Percentiles rank a stretch among this genome's conserved stretches.
These are phyloP conservation scores for Corydoras sp. DNA, from an alignment of 2,113 vertebrate species.

Conservation along the genomic window DNA sequence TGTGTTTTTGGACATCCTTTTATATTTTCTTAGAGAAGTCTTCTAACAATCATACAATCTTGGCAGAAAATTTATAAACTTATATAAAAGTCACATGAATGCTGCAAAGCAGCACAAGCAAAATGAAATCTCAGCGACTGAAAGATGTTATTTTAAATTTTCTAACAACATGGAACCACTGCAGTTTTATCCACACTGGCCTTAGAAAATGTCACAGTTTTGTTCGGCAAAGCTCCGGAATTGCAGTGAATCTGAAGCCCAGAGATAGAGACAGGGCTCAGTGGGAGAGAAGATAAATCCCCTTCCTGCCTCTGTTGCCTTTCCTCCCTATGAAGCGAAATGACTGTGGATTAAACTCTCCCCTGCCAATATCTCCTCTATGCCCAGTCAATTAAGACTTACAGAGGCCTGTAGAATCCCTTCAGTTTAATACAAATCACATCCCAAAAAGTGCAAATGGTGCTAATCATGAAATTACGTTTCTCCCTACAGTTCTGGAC, in stretches of 20 bases:
- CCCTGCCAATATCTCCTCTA: conserved; percentile 25
- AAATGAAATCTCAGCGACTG: no score
- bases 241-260: conserved; percentile 16
- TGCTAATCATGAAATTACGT: conserved; percentile 24
- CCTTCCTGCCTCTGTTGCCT: conserved; percentile 8
- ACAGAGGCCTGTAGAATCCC: conserved; percentile 21
- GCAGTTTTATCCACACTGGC: conserved; percentile 1
- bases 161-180: neutral
- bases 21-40: no score
- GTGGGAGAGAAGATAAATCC: conserved; percentile 30
- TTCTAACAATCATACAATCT: no score
- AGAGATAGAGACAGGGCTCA: conserved; percentile 30
- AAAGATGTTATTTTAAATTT: neutral
- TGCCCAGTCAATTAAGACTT: conserved; percentile 42
- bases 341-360: conserved; percentile 42
- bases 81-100: neutral
- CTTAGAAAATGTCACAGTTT: conserved; percentile 20
- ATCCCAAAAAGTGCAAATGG: conserved; percentile 34
- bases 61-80: no score
- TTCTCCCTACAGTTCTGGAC: conserved; percentile 16
- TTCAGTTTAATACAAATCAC: conserved; percentile 38
- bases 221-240: conserved; percentile 15
- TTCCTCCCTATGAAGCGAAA: conserved; percentile 40
- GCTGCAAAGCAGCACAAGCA: neutral
- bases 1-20: no score